phyloP scores from a whole-genome alignment of 2,888 invertebrate species.

The Opisthograptis luteolata region DNA sequence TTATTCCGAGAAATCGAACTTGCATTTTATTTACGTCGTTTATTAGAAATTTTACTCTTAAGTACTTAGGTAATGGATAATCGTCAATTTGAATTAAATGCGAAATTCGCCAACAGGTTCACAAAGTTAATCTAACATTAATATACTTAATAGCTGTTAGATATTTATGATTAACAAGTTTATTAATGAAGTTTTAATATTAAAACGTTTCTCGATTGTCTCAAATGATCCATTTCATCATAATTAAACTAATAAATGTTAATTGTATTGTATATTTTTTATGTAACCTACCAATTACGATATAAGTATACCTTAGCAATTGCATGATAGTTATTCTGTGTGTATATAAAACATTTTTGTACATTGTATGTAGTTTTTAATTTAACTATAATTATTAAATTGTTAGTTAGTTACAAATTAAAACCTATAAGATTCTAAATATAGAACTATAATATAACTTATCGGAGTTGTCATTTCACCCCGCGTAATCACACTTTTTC shows the following conservation, averaged over 20 bases:
- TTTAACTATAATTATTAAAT: slow-evolving; percentile 70
- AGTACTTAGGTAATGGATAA: slow-evolving; percentile 45
- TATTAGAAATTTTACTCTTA: slow-evolving; percentile 35
- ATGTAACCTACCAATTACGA: slow-evolving; percentile 70
- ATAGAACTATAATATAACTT: slow-evolving; percentile 74
- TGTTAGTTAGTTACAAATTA: slow-evolving; percentile 77
- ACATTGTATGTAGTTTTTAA: slow-evolving; percentile 76
- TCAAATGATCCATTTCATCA: slow-evolving; percentile 56
- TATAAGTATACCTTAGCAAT: slow-evolving; percentile 55
- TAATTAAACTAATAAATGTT: slow-evolving; percentile 45
- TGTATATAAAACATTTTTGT: slow-evolving; percentile 81
- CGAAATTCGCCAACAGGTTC: slow-evolving; percentile 50
- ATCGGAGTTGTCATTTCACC: slow-evolving; percentile 40
- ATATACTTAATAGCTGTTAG: slow-evolving; percentile 54
- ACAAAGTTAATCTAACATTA: slow-evolving; percentile 51
- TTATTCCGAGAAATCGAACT: slow-evolving; percentile 43
- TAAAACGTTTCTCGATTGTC: slow-evolving; percentile 54
- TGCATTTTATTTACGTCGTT: slow-evolving; percentile 41
- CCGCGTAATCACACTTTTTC: not conserved
- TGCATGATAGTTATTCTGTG: slow-evolving; percentile 66
- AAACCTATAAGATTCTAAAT: slow-evolving; percentile 78
- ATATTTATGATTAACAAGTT: slow-evolving; percentile 45
- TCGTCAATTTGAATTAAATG: slow-evolving; percentile 62
- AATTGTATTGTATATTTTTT: slow-evolving; percentile 69
- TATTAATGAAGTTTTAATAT: slow-evolving; percentile 48